Conservation (phyloP, 2,888 invertebrate genomes). For the Stenodema calcarata region DNA sequence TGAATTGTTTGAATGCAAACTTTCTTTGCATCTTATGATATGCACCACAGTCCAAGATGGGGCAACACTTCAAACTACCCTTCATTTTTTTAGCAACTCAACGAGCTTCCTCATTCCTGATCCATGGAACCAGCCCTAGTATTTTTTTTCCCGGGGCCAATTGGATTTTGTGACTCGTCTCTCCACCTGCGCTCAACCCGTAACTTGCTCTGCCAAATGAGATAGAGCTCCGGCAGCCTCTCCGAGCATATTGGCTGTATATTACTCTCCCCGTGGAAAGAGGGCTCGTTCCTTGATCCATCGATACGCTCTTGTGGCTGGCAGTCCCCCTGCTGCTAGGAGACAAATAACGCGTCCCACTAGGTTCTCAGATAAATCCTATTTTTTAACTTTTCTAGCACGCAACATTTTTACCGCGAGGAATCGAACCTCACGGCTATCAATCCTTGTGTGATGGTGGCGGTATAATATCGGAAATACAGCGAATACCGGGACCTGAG, state of each 20-base stretch:
- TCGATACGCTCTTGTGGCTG: neutral
- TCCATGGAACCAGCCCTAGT: no score
- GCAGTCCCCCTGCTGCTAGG: neutral
- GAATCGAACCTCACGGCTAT: neutral
- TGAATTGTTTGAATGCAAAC: no score
- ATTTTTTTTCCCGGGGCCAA: neutral
- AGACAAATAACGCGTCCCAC: neutral
- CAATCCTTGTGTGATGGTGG: neutral
- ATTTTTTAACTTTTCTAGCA: neutral
- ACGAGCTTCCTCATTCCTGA: no score
- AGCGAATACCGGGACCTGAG: no score
- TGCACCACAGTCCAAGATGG: no score
- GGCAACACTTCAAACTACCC: no score
- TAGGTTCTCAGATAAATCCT: neutral
- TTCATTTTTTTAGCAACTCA: no score
- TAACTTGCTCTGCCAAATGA: neutral
- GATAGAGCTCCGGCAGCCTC: neutral
- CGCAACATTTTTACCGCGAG: neutral
- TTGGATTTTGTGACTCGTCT: neutral
- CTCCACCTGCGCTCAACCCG: neutral
- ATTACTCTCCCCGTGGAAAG: neutral
- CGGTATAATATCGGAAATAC: neutral
- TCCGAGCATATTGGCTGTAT: neutral
- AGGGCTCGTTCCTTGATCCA: neutral
- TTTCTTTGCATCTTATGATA: no score